Conservation (phyloP, 2,113 vertebrate genomes). For the Phainopepla nitens region DNA sequence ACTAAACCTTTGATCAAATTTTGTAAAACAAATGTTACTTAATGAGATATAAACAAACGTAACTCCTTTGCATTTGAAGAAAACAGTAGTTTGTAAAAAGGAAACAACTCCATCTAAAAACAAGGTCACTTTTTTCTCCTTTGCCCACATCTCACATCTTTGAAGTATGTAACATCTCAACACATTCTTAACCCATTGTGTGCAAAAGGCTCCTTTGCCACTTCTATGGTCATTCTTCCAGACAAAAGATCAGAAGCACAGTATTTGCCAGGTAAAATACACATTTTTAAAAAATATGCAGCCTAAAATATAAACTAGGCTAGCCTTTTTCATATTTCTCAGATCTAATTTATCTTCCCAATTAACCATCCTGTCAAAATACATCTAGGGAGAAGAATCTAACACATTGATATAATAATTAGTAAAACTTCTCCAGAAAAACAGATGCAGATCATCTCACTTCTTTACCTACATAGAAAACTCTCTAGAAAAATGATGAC, state of each 20-base stretch:
- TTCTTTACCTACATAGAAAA: not conserved
- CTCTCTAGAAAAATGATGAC: not conserved
- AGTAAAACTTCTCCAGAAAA: not conserved
- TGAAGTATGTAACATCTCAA: not conserved
- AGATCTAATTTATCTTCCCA: not conserved
- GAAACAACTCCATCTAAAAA: not conserved
- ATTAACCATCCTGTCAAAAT: not conserved
- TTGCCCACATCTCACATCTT: not conserved
- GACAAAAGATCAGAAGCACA: not conserved
- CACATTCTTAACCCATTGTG: not conserved
- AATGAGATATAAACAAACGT: not conserved
- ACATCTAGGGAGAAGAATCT: not conserved
- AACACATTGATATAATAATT: not conserved
- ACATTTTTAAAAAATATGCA: not conserved
- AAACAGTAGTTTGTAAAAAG: not conserved
- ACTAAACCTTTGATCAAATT: slow-evolving; percentile 11
- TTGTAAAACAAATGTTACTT: not conserved
- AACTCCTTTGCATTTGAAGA: not conserved
- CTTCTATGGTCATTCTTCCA: not conserved
- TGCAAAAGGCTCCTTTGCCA: not conserved
- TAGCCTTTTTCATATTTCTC: not conserved
- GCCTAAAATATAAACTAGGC: not conserved
- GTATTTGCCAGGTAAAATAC: not conserved
- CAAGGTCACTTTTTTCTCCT: not conserved
- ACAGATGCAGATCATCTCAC: not conserved